Evolutionary conservation across 2,113 vertebrate genomes (phyloP).

Genomic region (Myotis yumanensis): DNA sequence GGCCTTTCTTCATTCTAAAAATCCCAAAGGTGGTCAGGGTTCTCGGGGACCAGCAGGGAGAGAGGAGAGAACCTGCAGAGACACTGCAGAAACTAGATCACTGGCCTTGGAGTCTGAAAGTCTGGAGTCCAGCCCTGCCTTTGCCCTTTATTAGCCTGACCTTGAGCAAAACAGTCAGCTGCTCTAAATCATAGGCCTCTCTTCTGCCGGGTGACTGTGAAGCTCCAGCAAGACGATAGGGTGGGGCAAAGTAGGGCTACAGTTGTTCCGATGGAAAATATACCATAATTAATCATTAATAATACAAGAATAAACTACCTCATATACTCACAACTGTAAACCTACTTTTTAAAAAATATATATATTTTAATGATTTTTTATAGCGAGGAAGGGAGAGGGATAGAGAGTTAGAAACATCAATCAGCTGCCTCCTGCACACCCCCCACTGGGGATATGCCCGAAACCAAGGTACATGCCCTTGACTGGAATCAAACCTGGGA

Average conservation of each 20-base stretch:
- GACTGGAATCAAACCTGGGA: too few relatives aligned
- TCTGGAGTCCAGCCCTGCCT: not conserved
- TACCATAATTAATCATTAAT: not conserved
- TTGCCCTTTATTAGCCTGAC: not conserved
- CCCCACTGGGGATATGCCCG: too few relatives aligned
- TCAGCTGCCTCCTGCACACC: too few relatives aligned
- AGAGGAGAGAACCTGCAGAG: not conserved
- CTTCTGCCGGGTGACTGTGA: not conserved
- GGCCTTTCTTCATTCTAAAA: constrained; percentile 29
- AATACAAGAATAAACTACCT: not conserved
- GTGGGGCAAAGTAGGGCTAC: not conserved
- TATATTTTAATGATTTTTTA: too few relatives aligned
- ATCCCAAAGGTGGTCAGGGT: not conserved
- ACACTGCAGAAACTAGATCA: not conserved
- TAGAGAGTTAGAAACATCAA: too few relatives aligned
- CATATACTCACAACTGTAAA: not conserved
- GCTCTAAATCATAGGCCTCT: not conserved
- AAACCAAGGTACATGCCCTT: too few relatives aligned
- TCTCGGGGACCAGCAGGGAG: not conserved
- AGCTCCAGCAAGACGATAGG: not conserved
- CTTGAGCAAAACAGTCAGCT: not conserved
- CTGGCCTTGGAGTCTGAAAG: not conserved
- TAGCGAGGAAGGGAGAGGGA: too few relatives aligned
- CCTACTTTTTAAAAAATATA: too few relatives aligned
- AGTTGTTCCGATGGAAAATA: not conserved